Conservation (phyloP, 2,113 vertebrate genomes). For the Mobula birostris region DNA sequence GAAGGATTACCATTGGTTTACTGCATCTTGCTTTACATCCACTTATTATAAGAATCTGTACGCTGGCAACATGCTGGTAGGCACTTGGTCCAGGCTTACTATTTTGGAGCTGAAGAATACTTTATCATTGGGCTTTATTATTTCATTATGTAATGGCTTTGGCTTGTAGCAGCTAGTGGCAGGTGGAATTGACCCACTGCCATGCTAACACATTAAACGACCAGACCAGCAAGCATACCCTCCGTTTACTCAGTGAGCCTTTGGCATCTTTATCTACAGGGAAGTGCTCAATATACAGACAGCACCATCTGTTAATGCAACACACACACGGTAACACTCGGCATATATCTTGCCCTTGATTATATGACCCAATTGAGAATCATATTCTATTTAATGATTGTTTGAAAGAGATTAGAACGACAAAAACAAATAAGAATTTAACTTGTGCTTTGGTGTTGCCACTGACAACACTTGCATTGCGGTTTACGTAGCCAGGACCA, state of each 20-base stretch:
- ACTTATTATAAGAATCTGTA: neutral
- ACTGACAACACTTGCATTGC: neutral
- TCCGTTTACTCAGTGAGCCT: neutral
- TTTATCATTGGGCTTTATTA: neutral
- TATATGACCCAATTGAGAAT: neutral
- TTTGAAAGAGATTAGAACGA: neutral
- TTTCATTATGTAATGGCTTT: neutral
- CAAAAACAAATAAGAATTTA: neutral
- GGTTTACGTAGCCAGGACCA: neutral
- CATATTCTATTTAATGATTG: neutral
- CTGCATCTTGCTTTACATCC: neutral
- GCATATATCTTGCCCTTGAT: neutral
- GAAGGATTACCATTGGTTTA: neutral
- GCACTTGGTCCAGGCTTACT: neutral
- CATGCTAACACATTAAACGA: slow-evolving; percentile 11
- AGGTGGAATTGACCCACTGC: neutral
- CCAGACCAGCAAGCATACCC: neutral
- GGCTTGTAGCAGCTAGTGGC: neutral
- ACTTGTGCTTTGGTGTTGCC: neutral
- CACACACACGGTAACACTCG: neutral
- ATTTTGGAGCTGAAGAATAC: neutral
- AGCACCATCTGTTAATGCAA: neutral
- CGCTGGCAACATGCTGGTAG: neutral
- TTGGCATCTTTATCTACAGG: neutral
- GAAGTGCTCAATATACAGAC: neutral